Conservation (phyloP, 2,113 vertebrate species). For the Platysteira castanea region DNA sequence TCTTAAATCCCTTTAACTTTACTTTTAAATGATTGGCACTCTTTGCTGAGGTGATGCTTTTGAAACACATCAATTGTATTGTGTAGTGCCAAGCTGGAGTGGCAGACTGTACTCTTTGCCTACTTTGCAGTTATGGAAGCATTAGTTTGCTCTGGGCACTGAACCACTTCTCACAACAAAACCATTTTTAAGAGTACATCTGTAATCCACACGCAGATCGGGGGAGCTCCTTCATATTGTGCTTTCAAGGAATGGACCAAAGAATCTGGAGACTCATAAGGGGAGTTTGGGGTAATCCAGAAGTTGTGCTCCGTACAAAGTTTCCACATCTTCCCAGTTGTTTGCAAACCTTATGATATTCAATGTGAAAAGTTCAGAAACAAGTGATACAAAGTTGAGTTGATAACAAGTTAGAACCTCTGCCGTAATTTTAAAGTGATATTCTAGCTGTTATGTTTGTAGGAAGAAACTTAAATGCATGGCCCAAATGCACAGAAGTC, state of each 20-base stretch:
- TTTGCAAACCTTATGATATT: background rate
- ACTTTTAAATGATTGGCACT: background rate
- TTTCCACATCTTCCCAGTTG: background rate
- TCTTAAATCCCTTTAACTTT: background rate
- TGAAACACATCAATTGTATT: background rate
- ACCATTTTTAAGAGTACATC: background rate
- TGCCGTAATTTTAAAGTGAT: background rate
- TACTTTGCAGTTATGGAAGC: background rate
- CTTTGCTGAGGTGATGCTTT: background rate
- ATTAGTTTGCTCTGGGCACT: background rate
- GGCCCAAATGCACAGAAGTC: background rate
- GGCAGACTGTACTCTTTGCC: background rate
- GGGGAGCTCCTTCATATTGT: fast-evolving
- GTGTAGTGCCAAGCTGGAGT: background rate
- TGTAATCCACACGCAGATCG: background rate
- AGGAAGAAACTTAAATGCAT: background rate
- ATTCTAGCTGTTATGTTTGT: background rate
- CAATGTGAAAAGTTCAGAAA: background rate
- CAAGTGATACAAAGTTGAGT: background rate
- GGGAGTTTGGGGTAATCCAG: background rate
- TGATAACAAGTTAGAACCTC: background rate
- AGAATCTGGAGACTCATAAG: background rate
- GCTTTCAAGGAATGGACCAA: background rate
- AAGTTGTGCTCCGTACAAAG: background rate
- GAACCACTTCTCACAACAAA: background rate